Evolutionary conservation across 2,888 invertebrate genomes (phyloP).

Genomic region (Anthrax anthrax): DNA sequence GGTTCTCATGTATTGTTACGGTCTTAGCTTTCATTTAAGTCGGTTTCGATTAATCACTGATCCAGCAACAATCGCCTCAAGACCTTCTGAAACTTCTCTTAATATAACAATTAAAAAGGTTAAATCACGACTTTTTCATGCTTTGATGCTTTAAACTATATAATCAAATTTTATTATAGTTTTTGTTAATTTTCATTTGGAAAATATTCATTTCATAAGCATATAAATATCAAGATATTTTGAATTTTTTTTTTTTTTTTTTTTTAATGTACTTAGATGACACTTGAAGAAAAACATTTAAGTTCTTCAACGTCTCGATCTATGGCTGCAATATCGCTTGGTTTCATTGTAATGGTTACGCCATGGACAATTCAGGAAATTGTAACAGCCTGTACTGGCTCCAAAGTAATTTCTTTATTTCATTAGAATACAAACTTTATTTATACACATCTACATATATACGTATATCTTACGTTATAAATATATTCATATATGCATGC

Average conservation of each 20-base stretch:
- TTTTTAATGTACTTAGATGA: neutral
- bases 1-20: conserved; percentile 85
- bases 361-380: conserved; percentile 86
- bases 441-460: conserved; percentile 1
- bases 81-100: conserved; percentile 14
- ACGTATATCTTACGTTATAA: too few relatives aligned
- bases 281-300: conserved; percentile 20
- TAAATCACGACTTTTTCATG: too few relatives aligned
- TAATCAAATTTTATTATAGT: too few relatives aligned
- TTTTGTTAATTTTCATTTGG: too few relatives aligned
- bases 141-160: too few relatives aligned
- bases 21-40: conserved; percentile 78
- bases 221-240: too few relatives aligned
- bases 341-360: conserved; percentile 81
- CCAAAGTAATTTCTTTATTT: conserved; percentile 41
- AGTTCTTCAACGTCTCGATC: conserved; percentile 71
- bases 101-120: conserved; percentile 16
- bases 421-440: too few relatives aligned
- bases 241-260: neutral
- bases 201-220: too few relatives aligned
- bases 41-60: conserved; percentile 45
- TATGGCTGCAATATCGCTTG: conserved; percentile 83
- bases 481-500: too few relatives aligned
- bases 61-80: conserved; percentile 25
- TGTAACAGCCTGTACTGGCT: conserved; percentile 77